Evolutionary conservation across 2,888 invertebrate genomes (phyloP).

Genomic region (Orthosia incerta): DNA sequence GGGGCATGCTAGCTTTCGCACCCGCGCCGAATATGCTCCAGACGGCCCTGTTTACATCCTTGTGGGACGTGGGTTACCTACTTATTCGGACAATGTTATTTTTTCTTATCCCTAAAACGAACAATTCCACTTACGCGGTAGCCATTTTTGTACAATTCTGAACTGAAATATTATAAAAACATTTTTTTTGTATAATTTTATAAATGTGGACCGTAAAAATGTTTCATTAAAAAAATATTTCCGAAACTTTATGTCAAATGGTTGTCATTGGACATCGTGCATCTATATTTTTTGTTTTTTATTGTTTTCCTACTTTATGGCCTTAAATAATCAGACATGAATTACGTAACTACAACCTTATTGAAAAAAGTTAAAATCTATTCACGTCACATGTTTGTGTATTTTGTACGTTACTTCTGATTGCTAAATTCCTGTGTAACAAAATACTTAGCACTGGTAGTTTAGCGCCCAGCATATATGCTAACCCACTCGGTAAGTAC

Average conservation of each 20-base stretch:
- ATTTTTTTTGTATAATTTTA: slow-evolving; percentile 36
- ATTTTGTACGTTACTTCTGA: too few relatives aligned
- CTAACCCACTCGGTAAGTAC: too few relatives aligned
- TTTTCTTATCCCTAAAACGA: neutral
- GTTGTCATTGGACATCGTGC: slow-evolving; percentile 5
- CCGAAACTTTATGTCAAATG: slow-evolving; percentile 1
- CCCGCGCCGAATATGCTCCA: too few relatives aligned
- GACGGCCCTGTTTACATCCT: too few relatives aligned
- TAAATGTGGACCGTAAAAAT: slow-evolving; percentile 1
- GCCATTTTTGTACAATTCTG: slow-evolving; percentile 38
- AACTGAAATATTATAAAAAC: slow-evolving; percentile 11
- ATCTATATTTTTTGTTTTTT: slow-evolving; percentile 25
- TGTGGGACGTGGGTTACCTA: too few relatives aligned
- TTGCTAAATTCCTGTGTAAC: too few relatives aligned
- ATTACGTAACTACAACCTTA: slow-evolving; percentile 15
- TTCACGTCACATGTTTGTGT: too few relatives aligned
- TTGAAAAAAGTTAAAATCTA: neutral
- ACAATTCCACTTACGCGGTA: slow-evolving; percentile 39
- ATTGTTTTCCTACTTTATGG: slow-evolving; percentile 9
- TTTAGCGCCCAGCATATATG: too few relatives aligned
- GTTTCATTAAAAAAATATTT: slow-evolving; percentile 11
- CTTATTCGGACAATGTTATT: too few relatives aligned
- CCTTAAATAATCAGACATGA: neutral
- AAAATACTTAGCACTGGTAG: too few relatives aligned
- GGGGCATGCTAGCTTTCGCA: too few relatives aligned